A percentile compares a stretch with the other conserved stretches of the same genome.
These are phyloP conservation scores for Sebastiscus tertius DNA, from an alignment of 2,797 vertebrate species.

Conservation along the genomic window DNA sequence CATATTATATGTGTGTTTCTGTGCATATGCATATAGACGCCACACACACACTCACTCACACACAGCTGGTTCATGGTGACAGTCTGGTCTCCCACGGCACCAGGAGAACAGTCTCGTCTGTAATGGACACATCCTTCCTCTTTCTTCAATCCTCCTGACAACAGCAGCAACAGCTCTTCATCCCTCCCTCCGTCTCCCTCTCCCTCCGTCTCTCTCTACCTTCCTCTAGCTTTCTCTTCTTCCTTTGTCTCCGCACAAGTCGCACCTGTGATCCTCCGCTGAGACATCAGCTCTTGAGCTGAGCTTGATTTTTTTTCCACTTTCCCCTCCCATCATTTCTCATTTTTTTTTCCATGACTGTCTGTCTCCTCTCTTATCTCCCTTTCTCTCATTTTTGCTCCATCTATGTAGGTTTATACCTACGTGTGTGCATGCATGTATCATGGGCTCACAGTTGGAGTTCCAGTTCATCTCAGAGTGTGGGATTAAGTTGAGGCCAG, in stretches of 20 bases:
- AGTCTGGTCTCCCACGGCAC: slow-evolving; percentile 59
- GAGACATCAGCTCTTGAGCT: slow-evolving; percentile 59
- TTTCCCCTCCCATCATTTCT: slow-evolving; percentile 23
- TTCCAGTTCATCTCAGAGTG: slow-evolving; percentile 11
- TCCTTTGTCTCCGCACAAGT: slow-evolving; percentile 63
- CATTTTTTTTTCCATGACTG: slow-evolving; percentile 35
- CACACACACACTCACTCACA: slow-evolving; percentile 12
- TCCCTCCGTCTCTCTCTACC: slow-evolving; percentile 25
- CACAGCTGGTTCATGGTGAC: slow-evolving; percentile 68
- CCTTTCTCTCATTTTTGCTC: not conserved
- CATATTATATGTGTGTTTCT: not conserved
- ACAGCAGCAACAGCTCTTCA: slow-evolving; percentile 60
- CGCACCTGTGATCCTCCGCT: slow-evolving; percentile 72
- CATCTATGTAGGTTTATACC: not conserved
- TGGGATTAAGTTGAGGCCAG: not conserved
- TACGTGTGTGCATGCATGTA: not conserved
- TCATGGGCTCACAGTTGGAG: not conserved
- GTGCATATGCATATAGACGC: not conserved
- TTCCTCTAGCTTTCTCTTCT: slow-evolving; percentile 42
- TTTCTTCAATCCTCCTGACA: slow-evolving; percentile 71
- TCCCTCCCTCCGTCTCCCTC: slow-evolving; percentile 36
- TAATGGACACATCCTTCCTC: slow-evolving; percentile 73
- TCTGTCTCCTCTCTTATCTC: slow-evolving; percentile 16
- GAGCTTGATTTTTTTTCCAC: slow-evolving; percentile 49
- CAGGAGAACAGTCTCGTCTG: slow-evolving; percentile 61